A percentile compares a stretch with the other conserved stretches of the same genome.
These are phyloP conservation scores for Corvus hawaiiensis DNA, from an alignment of 2,113 vertebrate genomes.

Conservation along the genomic window DNA sequence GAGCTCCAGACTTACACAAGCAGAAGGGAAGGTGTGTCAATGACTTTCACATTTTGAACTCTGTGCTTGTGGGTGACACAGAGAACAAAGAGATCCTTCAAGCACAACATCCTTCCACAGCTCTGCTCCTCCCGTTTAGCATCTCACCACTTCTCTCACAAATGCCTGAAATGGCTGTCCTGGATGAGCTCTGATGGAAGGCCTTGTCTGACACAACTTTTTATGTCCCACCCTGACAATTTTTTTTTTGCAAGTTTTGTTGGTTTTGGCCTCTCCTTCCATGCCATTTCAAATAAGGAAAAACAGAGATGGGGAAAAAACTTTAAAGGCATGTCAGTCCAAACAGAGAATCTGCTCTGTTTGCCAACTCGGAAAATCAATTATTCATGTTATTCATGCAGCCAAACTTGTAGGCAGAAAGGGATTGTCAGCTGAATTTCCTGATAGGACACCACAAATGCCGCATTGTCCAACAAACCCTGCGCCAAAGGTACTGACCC, in stretches of 20 bases:
- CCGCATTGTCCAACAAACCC: fast-evolving
- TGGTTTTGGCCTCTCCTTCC: background rate
- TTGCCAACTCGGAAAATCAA: background rate
- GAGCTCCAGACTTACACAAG: background rate
- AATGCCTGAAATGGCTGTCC: background rate
- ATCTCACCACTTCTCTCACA: background rate
- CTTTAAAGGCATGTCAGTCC: background rate
- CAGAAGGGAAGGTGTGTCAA: background rate
- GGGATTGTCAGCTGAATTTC: background rate
- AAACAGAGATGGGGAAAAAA: background rate
- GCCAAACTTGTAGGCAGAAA: background rate
- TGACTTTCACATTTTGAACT: background rate
- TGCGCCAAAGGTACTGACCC: background rate
- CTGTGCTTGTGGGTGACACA: background rate
- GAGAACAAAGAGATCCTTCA: background rate
- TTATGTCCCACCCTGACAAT: background rate
- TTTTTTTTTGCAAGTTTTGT: background rate
- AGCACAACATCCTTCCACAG: background rate
- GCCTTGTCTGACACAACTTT: background rate
- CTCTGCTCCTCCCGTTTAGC: background rate
- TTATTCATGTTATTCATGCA: background rate
- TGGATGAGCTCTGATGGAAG: background rate
- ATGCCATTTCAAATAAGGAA: background rate
- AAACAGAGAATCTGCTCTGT: background rate
- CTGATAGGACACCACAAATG: background rate